Conservation (phyloP, 2,888 invertebrate species). For the Cabera pusaria region DNA sequence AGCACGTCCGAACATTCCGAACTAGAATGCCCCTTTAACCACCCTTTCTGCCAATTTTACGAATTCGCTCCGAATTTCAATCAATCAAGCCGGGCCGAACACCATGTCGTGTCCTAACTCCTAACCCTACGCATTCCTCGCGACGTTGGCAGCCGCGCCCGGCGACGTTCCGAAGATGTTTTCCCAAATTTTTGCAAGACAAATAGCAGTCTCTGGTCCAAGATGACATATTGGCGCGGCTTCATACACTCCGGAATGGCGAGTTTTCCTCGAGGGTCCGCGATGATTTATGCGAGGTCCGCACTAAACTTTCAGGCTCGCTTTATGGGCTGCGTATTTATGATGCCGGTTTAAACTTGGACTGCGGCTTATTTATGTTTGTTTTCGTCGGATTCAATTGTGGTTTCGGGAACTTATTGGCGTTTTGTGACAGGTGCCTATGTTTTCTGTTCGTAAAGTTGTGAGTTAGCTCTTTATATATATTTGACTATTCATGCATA, state of each 20-base stretch:
- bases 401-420: constrained; percentile 31
- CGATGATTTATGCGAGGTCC: constrained; percentile 50
- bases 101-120: constrained; percentile 20
- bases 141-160: neutral
- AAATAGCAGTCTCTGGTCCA: constrained; percentile 72
- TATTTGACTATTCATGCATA: too few species aligned
- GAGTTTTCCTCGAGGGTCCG: constrained; percentile 36
- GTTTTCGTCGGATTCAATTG: constrained; percentile 37
- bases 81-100: constrained; percentile 26
- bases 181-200: constrained; percentile 78
- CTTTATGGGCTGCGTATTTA: constrained; percentile 65
- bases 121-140: constrained; percentile 49
- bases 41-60: constrained; percentile 16
- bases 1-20: constrained; percentile 12
- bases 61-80: constrained; percentile 26
- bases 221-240: constrained; percentile 72
- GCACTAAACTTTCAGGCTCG: constrained; percentile 47
- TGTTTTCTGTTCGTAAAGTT: neutral
- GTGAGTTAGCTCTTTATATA: too few species aligned
- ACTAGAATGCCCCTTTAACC: constrained; percentile 6
- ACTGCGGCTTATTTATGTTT: constrained; percentile 44
- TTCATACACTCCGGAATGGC: constrained; percentile 67
- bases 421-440: constrained; percentile 15
- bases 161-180: constrained; percentile 64
- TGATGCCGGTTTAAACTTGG: constrained; percentile 60